phyloP scores from a whole-genome alignment of 1,140 invertebrate genomes.

The Brachionus koreanus region DNA sequence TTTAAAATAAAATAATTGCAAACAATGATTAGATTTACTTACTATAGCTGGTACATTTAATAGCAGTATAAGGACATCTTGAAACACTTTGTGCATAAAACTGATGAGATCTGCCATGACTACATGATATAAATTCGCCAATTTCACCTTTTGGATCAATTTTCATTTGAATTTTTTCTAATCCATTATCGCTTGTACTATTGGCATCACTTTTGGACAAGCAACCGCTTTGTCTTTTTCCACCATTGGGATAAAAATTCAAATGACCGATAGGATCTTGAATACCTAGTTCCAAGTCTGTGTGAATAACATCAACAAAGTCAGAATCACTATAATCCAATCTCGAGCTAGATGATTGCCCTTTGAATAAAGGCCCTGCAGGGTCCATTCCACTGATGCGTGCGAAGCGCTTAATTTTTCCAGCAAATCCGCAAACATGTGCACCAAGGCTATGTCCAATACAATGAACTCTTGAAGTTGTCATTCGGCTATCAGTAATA shows the following conservation, averaged over 20 bases:
- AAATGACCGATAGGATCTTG: constrained; percentile 64
- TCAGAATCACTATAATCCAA: constrained; percentile 79
- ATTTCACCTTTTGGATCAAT: background rate
- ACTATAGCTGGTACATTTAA: background rate
- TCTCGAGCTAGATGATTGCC: constrained; percentile 57
- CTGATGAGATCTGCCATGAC: background rate
- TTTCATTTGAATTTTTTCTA: background rate
- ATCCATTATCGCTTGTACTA: background rate
- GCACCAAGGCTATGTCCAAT: constrained; percentile 82
- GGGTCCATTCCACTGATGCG: constrained; percentile 65
- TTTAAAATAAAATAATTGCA: background rate
- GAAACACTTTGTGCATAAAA: constrained; percentile 18
- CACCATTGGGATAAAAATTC: constrained; percentile 46
- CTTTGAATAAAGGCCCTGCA: background rate
- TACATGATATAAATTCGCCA: background rate
- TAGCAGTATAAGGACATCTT: background rate
- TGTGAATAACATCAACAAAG: constrained; percentile 89
- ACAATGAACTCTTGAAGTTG: constrained; percentile 63
- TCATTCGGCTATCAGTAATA: constrained; percentile 38
- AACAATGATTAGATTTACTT: background rate
- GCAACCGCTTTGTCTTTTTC: constrained; percentile 61
- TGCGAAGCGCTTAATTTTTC: constrained; percentile 74
- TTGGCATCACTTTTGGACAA: background rate
- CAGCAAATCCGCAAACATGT: constrained; percentile 71
- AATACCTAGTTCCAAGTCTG: constrained; percentile 67